phyloP scores from a whole-genome alignment of 2,113 vertebrate genomes.

The Toxostoma redivivum region DNA sequence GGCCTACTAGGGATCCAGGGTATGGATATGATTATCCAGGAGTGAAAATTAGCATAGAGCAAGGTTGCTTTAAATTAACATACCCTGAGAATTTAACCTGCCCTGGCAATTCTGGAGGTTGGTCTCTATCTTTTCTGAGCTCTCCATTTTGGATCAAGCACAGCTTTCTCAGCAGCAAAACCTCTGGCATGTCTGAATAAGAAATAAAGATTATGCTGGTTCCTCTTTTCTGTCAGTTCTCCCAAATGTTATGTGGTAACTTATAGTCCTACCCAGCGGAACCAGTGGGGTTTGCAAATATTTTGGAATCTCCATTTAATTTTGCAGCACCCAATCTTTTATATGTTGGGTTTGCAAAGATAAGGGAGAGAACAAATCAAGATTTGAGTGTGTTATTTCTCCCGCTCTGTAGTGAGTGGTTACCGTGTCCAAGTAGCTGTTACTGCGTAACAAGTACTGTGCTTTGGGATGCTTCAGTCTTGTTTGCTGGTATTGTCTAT shows the following conservation, averaged over 20 bases:
- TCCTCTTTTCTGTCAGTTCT: background rate
- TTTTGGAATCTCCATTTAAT: background rate
- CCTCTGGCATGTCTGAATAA: background rate
- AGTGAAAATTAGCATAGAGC: background rate
- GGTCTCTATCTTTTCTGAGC: background rate
- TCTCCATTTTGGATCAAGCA: background rate
- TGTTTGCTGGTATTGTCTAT: accelerated
- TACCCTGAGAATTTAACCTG: background rate
- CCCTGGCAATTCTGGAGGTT: background rate
- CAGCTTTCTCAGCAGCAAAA: background rate
- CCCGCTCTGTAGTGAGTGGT: background rate
- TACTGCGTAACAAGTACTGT: accelerated
- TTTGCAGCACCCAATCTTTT: background rate
- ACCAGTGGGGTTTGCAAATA: too few relatives aligned
- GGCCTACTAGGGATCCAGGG: background rate
- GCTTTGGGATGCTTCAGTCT: background rate
- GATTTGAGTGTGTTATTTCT: background rate
- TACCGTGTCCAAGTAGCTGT: background rate
- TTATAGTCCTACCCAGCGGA: background rate
- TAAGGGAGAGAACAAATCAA: background rate
- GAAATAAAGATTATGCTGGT: background rate
- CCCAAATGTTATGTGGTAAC: background rate
- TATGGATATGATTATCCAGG: background rate
- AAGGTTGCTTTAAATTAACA: background rate
- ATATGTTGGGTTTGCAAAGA: background rate